Evolutionary conservation across 2,888 invertebrate genomes (phyloP), one percentile per base, ranked within the genome.

Genomic region (Neria commutata): DNA sequence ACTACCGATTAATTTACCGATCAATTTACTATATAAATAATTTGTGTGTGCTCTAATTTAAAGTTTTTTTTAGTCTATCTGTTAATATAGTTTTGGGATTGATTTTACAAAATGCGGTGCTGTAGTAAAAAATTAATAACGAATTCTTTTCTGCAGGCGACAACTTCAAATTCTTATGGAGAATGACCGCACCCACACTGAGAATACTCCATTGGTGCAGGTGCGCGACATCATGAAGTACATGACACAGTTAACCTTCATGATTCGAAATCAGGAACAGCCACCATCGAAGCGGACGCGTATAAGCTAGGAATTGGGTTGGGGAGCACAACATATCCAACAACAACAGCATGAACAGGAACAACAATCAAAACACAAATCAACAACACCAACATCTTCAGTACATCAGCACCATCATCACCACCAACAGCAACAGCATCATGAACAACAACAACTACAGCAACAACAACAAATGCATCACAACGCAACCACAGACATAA

Each of bases 201-300:
- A 92, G 75, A 88, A 87, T 52, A 83, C 91, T 79, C 91, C 92
- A 40, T 83, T 94, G 69, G 91, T 94, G 56, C 91, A 91, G 83
- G 91, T 93, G 68, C 88, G 90, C 63, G 91, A 91, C 83, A 89
- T 93, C 64, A 89, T 92, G 83, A 88, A 89, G 76, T 92, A 87
- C 81, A 92, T 92, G 92, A 90, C 91, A 26, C 94, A 94, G 82
- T 84, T 94, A 83, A 91, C 91, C 78, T 94, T 92, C 84, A 92
- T 93, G 90, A 86, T 92, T 82, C 78, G 81, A 67, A 79, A 77
- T 65, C 75, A 80, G 68, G 81, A 81, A 60, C 79, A 81, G 70
- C 81, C 81, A 67, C 78, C 80, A 47, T 71, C 77, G 49, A 82
- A 82, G 64, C 75, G 82, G 33, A 74, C 79, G 34, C 78, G 83